Evolutionary conservation across 2,113 vertebrate species (phyloP), one percentile per base, ranked within the genome.

Genomic region (Apteryx owenii): DNA sequence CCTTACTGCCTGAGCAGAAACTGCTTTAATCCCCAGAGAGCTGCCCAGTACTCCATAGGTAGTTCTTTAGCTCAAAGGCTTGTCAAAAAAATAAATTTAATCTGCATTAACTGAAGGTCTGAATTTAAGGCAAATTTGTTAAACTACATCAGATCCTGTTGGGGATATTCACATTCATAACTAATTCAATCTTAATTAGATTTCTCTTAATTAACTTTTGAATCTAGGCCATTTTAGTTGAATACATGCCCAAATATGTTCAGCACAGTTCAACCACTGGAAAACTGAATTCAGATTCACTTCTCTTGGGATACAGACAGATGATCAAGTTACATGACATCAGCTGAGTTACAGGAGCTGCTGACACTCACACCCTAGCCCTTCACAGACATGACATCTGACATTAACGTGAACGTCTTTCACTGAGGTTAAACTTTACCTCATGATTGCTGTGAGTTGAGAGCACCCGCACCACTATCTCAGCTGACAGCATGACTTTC

Each of bases 371-470:
- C 40, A 20, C 19, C 22, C 54, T 7, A 79, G n/a, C 70, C 75
- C 66, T 75, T 85, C 79, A 51, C n/a, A 78, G 75, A 91, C 0
- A 0, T 61, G 44, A 51, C 11, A 70, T 29, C 50, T 12, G 25
- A 71, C 50, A 53, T 66, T n/a, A 68, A 56, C 19, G 66, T 33
- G 53, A 73, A 22, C 26, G 9, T 19, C 33, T 68, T 25, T 54
- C 75, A 1, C 0, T 17, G 15, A 85, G n/a, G 73, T 56, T 86
- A 70, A 65, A 73, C 61, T 81, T 81, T 85, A 65, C 69, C 72
- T 81, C 65, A 18, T 0, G 0, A 54, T 54, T 87, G 69, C 73
- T 78, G 60, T 0, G 2, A 23, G 16, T 6, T 11, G 2, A 8
- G 33, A 79, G 33, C 22, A 76, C 19, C 51, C 17, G 17, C n/a